Base-by-base conservation (phyloP, 2,888 invertebrate species). In the Flabesymbios commensalis region DNA sequence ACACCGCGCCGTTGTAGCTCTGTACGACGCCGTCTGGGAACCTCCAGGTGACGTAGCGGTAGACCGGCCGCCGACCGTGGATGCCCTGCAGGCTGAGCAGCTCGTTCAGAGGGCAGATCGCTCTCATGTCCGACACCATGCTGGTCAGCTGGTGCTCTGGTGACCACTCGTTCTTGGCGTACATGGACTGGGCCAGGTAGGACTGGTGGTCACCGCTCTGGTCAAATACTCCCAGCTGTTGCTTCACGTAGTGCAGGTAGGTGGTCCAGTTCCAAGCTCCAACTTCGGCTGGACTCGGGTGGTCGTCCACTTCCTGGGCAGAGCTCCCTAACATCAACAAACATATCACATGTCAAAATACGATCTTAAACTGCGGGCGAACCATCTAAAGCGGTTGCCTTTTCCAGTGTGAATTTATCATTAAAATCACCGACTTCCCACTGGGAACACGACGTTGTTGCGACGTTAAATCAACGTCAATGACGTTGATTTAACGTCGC, bases 101-200 rank as follows among this genome's bases (percentile, higher is more conserved):
- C 26, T 42, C 58, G 45, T 74, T 71, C 7, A 72, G 71, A 2
- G 76, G 76, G 65, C 77, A 78, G 3, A 71, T 72, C 28, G 70
- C 72, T 1, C 77, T 64, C 4, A 78, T 61, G 51, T 78, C 78
- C 4, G 76, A 72, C 2, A 74, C 74, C 76, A 78, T 75, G 33
- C 72, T 72, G 10, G 77, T 72, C 49, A 75, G 70, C 43, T 74
- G 72, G 55, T 70, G 71, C 52, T 74, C 75, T 0, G 76, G 74
- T 3, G 48, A 56, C 2, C 17, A 29, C 24, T 31, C 28, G 42
- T 28, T 29, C 19, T n/a, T n/a, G n/a, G 72, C 67, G 28, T 59
- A 59, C 31, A 41, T 24, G 2, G 53, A 1, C 31, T 54, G 52
- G 1, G 33, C 33, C 1, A 41, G 43, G n/a, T 24, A 26, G 26